These are phyloP conservation scores for Drosophila bunnanda DNA, from an alignment of 2,888 invertebrate species.

Conservation along the genomic window DNA sequence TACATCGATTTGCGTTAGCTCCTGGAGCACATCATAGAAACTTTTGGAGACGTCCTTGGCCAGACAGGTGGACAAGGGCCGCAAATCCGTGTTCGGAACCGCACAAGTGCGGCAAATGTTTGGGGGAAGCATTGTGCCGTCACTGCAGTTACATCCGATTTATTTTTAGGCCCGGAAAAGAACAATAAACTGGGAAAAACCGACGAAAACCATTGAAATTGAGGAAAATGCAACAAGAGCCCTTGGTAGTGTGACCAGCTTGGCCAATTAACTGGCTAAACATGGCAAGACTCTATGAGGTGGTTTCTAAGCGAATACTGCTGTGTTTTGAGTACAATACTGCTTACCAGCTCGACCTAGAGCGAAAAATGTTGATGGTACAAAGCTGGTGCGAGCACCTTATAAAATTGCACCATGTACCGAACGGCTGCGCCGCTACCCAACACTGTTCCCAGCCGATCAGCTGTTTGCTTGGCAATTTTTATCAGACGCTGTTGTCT, in stretches of 20 bases:
- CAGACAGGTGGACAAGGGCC: slow-evolving; percentile 41
- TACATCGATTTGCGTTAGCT: slow-evolving; percentile 68
- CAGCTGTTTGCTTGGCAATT: slow-evolving; percentile 16
- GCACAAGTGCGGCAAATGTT: slow-evolving; percentile 68
- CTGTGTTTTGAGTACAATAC: neutral
- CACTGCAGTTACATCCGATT: neutral
- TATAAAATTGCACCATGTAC: neutral
- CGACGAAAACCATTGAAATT: neutral
- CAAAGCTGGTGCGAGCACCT: neutral
- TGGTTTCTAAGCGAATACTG: neutral
- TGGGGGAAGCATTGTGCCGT: slow-evolving; percentile 44
- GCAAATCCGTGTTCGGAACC: slow-evolving; percentile 33
- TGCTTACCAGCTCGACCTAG: too few relatives aligned
- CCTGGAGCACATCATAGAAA: slow-evolving; percentile 59
- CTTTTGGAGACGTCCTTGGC: slow-evolving; percentile 53
- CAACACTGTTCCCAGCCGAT: neutral
- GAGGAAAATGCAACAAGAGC: slow-evolving; percentile 14
- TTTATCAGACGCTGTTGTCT: slow-evolving; percentile 9
- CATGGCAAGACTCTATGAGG: neutral
- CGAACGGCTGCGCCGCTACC: neutral
- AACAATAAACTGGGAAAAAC: neutral
- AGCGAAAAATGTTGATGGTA: too few relatives aligned
- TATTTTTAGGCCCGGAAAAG: neutral
- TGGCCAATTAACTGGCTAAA: neutral
- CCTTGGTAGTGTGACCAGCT: slow-evolving; percentile 6